These are phyloP conservation scores for Nomada fabriciana DNA, from an alignment of 2,888 invertebrate species.

Conservation along the genomic window DNA sequence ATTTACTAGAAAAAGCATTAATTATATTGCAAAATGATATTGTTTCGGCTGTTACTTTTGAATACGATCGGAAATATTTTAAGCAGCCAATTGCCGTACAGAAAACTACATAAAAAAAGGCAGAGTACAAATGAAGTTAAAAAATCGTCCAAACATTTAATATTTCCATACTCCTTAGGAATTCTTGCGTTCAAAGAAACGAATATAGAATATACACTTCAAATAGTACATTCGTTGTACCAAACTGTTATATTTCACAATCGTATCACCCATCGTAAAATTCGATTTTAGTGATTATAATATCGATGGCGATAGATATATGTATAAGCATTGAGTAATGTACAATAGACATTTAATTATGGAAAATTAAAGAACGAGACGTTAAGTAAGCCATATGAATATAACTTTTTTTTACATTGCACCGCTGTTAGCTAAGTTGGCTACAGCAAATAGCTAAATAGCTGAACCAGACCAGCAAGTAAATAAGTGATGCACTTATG, in stretches of 20 bases:
- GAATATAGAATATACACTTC: constrained; percentile 1
- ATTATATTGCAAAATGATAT: constrained; percentile 86
- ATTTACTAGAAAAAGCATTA: constrained; percentile 85
- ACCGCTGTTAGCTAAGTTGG: constrained; percentile 38
- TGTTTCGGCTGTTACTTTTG: constrained; percentile 84
- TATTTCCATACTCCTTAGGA: background rate
- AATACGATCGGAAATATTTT: constrained; percentile 62
- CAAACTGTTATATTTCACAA: constrained; percentile 12
- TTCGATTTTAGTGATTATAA: constrained; percentile 13
- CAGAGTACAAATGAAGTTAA: no score
- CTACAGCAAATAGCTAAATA: constrained; percentile 23
- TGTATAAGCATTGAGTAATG: constrained; percentile 27
- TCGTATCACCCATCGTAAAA: constrained; percentile 3
- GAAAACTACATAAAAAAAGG: constrained; percentile 7
- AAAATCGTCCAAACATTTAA: background rate
- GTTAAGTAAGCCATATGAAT: constrained; percentile 57
- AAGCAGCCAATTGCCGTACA: constrained; percentile 10
- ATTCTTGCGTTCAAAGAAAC: background rate
- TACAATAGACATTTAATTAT: constrained; percentile 34
- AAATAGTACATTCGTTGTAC: constrained; percentile 13
- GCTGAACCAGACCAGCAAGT: constrained; percentile 40
- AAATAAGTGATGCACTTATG: constrained; percentile 48
- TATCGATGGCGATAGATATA: constrained; percentile 1
- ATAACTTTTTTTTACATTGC: constrained; percentile 59
- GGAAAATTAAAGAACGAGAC: constrained; percentile 36